A percentile compares a stretch with the other conserved stretches of the same genome.
Evolutionary conservation across 1,140 invertebrate genomes (phyloP).

Genomic region (Drosophila sturtevanti): DNA sequence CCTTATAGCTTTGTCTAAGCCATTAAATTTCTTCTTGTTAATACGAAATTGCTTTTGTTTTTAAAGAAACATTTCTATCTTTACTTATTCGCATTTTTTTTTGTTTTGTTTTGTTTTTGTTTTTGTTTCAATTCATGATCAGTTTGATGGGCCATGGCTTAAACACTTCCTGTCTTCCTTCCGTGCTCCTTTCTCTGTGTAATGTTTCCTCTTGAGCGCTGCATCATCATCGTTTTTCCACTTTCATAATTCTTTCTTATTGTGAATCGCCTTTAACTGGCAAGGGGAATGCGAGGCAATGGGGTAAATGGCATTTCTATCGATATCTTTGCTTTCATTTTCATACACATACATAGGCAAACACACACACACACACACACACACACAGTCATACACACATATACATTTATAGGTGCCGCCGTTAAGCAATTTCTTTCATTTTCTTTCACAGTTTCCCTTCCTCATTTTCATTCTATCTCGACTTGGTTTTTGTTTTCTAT

Average conservation of each 20-base stretch:
- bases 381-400: neutral
- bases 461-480: constrained; percentile 13
- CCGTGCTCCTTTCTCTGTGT: neutral
- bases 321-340: constrained; percentile 37
- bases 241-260: constrained; percentile 1
- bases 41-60: too few relatives aligned
- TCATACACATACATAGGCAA: neutral
- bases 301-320: constrained; percentile 12
- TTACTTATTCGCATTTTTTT: too few relatives aligned
- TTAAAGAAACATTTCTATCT: too few relatives aligned
- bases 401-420: neutral
- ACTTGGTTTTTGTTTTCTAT: neutral
- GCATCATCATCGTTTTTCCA: constrained; percentile 1
- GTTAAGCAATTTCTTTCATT: constrained; percentile 3
- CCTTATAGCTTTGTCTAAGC: too few relatives aligned
- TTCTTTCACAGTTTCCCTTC: neutral
- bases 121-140: neutral
- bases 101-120: neutral
- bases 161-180: neutral
- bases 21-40: too few relatives aligned
- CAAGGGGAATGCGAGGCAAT: neutral
- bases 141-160: neutral
- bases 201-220: neutral
- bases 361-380: neutral
- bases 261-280: neutral